Conservation (phyloP, 2,797 vertebrate genomes). For the Tragopan temminckii region DNA sequence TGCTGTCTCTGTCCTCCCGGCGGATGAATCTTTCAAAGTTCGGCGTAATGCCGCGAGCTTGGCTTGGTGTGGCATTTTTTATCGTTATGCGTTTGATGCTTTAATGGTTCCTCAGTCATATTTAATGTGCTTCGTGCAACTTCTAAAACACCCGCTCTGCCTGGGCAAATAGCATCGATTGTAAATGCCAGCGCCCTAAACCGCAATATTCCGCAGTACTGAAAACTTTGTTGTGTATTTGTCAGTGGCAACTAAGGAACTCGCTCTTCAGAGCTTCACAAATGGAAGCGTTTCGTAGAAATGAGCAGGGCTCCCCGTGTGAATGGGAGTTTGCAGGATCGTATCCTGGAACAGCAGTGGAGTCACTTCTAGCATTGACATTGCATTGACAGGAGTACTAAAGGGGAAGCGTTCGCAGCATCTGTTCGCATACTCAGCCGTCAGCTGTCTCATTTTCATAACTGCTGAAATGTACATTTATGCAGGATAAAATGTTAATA, state of each 20-base stretch:
- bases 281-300: not conserved
- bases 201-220: not conserved
- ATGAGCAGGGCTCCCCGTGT: not conserved
- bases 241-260: not conserved
- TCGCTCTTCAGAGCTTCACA: not conserved
- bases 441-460: slow-evolving; percentile 67
- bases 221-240: not conserved
- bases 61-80: not conserved
- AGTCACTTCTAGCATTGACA: slow-evolving; percentile 46
- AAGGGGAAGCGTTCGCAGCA: slow-evolving; percentile 46
- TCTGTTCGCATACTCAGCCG: slow-evolving; percentile 56
- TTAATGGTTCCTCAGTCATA: not conserved
- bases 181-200: not conserved
- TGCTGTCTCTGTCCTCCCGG: not conserved
- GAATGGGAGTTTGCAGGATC: slow-evolving; percentile 12
- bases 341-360: slow-evolving; percentile 1
- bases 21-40: slow-evolving; percentile 26
- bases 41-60: not conserved
- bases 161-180: not conserved
- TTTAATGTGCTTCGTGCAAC: not conserved
- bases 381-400: slow-evolving; percentile 60
- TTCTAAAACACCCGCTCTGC: not conserved
- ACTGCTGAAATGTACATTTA: slow-evolving; percentile 58
- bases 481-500: slow-evolving; percentile 21
- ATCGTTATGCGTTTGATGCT: fast-evolving